Conservation (phyloP, 2,113 vertebrate genomes). For the Corydoras maculifer region DNA sequence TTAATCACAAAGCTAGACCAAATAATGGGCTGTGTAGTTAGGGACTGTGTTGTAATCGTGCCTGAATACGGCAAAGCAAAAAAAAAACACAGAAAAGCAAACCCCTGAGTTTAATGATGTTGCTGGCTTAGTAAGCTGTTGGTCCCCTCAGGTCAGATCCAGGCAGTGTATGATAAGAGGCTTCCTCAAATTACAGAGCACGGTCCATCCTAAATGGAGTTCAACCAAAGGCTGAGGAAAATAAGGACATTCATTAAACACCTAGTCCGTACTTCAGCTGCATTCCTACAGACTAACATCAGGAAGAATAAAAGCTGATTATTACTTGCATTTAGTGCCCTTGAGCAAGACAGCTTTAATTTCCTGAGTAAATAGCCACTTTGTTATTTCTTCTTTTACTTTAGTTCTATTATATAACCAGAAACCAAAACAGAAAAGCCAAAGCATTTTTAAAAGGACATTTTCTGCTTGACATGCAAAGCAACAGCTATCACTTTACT, state of each 20-base stretch:
- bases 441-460: neutral
- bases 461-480: neutral
- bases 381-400: slow-evolving; percentile 13
- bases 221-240: slow-evolving; percentile 61
- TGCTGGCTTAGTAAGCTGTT: slow-evolving; percentile 44
- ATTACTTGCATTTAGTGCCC: slow-evolving; percentile 34
- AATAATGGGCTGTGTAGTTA: neutral
- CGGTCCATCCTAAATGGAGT: slow-evolving; percentile 60
- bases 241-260: slow-evolving; percentile 52
- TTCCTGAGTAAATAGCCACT: slow-evolving; percentile 13
- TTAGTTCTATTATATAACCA: slow-evolving; percentile 2
- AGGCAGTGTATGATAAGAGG: slow-evolving; percentile 60
- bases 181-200: slow-evolving; percentile 66
- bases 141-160: slow-evolving; percentile 50
- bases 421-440: too few relatives aligned
- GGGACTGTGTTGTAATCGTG: neutral
- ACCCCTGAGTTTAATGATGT: slow-evolving; percentile 38
- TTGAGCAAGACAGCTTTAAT: slow-evolving; percentile 27
- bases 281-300: slow-evolving; percentile 52
- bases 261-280: slow-evolving; percentile 43
- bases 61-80: neutral
- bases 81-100: neutral
- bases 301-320: slow-evolving; percentile 44
- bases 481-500: too few relatives aligned
- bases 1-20: slow-evolving; percentile 3